A percentile compares a stretch with the other conserved stretches of the same genome.
Conservation (phyloP, 2,113 vertebrate genomes). For the Glaucidium brasilianum region DNA sequence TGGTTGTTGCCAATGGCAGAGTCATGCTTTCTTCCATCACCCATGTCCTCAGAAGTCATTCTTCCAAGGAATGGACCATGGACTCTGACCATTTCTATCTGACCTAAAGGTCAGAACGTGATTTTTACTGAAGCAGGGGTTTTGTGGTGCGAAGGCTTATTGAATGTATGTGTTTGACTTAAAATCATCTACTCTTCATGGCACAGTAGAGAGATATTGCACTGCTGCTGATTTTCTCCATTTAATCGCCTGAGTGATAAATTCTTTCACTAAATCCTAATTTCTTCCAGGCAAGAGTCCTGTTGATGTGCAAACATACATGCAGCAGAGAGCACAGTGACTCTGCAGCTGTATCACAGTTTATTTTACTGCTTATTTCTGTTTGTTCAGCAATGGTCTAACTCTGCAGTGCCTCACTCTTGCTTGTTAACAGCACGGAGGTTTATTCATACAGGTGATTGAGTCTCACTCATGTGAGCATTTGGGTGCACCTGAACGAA, state of each 20-base stretch:
- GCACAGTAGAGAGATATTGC: not conserved
- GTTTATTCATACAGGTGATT: not conserved
- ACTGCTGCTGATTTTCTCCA: not conserved
- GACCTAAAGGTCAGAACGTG: not conserved
- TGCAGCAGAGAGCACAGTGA: not conserved
- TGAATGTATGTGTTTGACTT: not conserved
- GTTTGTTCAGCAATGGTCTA: not conserved
- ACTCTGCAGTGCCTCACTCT: not conserved
- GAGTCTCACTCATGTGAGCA: fast-evolving
- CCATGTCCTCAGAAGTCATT: not conserved
- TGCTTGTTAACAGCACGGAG: not conserved
- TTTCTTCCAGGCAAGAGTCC: not conserved
- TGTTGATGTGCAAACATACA: not conserved
- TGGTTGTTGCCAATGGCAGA: not conserved
- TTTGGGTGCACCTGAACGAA: not conserved
- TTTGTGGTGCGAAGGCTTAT: not conserved
- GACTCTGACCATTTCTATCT: not conserved
- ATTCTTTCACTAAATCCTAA: not conserved
- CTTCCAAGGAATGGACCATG: fast-evolving
- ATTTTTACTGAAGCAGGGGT: not conserved
- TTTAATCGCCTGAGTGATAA: not conserved
- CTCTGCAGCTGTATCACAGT: not conserved
- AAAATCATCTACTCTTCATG: not conserved
- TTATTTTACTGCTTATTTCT: not conserved
- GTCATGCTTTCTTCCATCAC: not conserved